Evolutionary conservation across 2,113 vertebrate genomes (phyloP), one percentile per base, ranked within the genome.

Genomic region (Apeltes quadracus): DNA sequence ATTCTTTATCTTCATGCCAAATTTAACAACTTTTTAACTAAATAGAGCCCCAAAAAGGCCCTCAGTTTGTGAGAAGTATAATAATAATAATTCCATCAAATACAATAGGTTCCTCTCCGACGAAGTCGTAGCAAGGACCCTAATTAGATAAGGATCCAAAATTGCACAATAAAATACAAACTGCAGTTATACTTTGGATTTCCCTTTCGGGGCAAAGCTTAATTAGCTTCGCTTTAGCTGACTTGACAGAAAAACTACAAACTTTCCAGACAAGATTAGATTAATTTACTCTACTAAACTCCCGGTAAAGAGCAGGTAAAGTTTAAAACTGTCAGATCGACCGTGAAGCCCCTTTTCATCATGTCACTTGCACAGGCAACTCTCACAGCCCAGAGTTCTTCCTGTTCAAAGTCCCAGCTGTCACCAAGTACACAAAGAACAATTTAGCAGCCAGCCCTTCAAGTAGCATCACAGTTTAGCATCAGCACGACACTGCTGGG

Each of bases 391-490:
- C 84, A 81, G 84, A 91, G 92, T 84, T 84, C 72, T 92, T 94
- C 90, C 92, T 92, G 88, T 88, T 92, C 89, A 91, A 91, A 93
- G 89, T 91, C 92, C 88, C 92, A 83, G 88, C 90, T 90, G 87
- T 93, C 92, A 92, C 86, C 90, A 83, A 92, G 89, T 92, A 93
- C 92, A 93, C 91, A 93, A 93, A 93, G 84, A 93, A 93, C 89
- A 92, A 94, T 94, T 94, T 94, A 95, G 90, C 90, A 91, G 88
- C 90, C 92, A 93, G 89, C 89, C 90, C 90, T 91, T 94, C 91
- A 92, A 91, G 87, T 94, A 92, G 92, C 93, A 93, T 93, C 92
- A 90, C 90, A 91, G 92, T 92, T 94, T 93, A 93, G 86, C 91
- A 91, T 94, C 91, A 93, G 90, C 90, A 83, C 67, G 76, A 85